Evolutionary conservation across 2,888 invertebrate genomes (phyloP), one percentile per base, ranked within the genome.

Genomic region (Dasysyrphus albostriatus): DNA sequence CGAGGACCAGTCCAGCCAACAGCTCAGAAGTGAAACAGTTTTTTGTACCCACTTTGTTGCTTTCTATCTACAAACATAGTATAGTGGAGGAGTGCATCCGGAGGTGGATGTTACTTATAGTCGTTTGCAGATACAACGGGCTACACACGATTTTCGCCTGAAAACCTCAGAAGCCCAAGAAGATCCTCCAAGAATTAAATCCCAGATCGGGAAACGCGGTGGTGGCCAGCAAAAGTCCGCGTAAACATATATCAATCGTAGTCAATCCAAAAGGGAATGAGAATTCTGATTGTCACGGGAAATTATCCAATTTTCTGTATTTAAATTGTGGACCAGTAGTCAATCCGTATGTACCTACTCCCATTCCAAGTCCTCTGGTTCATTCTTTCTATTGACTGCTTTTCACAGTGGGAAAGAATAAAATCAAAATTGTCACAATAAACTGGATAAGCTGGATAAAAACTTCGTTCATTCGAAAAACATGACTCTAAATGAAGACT

Each of bases 221-320:
- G 82, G 85, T 83, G 67, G 74, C 83, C 67, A 61, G 70, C 9
- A 37, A 56, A 72, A 74, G 77, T 63, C 59, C 83, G 85, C 83
- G 72, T 79, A 79, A 83, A 90, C 91, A 91, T 91, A 91, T 91
- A 92, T 92, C 91, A 91, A 90, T 89, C 89, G 90, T 89, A 90
- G 90, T 89, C 90, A 89, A 90, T 90, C 89, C 85, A 69, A 85
- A 81, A 85, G 83, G 81, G 88, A 87, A 88, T 81, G 83, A 88
- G 80, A 88, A 88, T 85, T 88, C 89, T 90, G 90, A 90, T 91
- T 91, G 91, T 90, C 92, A 91, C 91, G 92, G 92, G 92, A 91
- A 92, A 92, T 92, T 91, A 92, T 91, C 92, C 92, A 92, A 92
- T 92, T 92, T 91, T 90, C 90, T 91, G 90, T 90, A 92, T 92